Base-by-base conservation (phyloP, 2,113 vertebrate genomes). In the Brevimyrus niger region DNA sequence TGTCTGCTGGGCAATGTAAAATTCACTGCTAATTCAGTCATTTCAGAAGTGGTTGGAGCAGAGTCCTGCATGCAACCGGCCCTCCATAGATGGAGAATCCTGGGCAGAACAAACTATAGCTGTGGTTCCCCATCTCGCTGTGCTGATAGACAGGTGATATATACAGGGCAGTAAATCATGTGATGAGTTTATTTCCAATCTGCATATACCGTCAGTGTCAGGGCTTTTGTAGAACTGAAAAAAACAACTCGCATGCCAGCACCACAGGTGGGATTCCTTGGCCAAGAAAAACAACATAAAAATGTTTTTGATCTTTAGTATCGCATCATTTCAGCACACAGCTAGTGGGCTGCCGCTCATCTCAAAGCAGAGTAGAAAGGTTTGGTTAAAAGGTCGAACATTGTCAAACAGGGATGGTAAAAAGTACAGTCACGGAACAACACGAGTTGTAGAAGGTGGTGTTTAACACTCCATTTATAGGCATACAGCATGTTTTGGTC, bases 401-500 rank as follows among this genome's bases (percentile, higher is more conserved):
- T 88, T 91, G 44, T 44, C 38, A 53, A 27, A 76, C 47, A 38
- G 73, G 88, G 55, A 35, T 42, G 11, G 21, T 69, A 47, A 50
- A 76, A 88, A 46, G 85, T 76, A 88, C 7, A 47, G 42, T 51
- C 6, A 88, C 31, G 73, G 73, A 76, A 80, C 73, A 58, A 53
- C 35, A 69, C 55, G 17, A 69, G 35, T 86, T 90, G 48, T 58
- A 48, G 80, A 55, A 21, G 51, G 86, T 27, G 9, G 76, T 87
- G 86, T 91, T 55, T 11, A 3, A 58, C 82, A 82, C 87, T 91
- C 76, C 91, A 87, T 91, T 73, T 90, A 89, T 88, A 90, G 91
- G 90, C 90, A 89, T 90, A 90, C 91, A 92, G 88, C 90, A 91
- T 91, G 88, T 91, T 90, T 91, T 93, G 92, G 93, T 94, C 93